Evolutionary conservation across 2,113 vertebrate genomes (phyloP).

Genomic region (Alaudala cheleensis): DNA sequence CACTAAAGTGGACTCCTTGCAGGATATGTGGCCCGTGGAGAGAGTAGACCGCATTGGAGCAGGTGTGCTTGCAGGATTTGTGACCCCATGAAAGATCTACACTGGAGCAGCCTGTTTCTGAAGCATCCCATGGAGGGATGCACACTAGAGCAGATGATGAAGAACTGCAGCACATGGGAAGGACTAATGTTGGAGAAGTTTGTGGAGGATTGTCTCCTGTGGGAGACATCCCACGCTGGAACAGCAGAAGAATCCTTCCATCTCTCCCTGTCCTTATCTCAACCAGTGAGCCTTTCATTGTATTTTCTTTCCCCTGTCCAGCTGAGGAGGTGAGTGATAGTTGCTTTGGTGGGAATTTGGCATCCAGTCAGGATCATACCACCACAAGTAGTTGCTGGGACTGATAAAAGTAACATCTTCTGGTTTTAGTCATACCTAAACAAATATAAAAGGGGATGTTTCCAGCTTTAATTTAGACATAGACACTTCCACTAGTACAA

Average conservation of each 20-base stretch:
- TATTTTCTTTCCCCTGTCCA: not conserved
- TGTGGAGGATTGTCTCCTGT: rapidly evolving
- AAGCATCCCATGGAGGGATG: not conserved
- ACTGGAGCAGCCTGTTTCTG: not conserved
- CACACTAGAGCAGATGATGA: not conserved
- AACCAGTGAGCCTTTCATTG: not conserved
- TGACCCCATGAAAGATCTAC: not conserved
- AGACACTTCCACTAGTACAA: not conserved
- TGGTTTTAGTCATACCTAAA: not conserved
- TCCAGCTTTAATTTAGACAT: not conserved
- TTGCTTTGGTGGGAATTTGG: not conserved
- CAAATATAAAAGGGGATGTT: not conserved
- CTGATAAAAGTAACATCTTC: not conserved
- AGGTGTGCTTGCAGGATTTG: not conserved
- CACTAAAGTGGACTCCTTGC: not conserved
- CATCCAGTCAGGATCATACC: not conserved
- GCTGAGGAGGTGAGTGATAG: not conserved
- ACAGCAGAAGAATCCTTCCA: not conserved
- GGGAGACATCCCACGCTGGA: not conserved
- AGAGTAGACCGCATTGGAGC: rapidly evolving
- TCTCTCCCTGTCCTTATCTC: not conserved
- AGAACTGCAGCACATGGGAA: not conserved
- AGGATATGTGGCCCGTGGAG: not conserved
- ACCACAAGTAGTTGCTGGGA: not conserved
- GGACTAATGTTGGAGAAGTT: not conserved